Evolutionary conservation across 2,113 vertebrate genomes (phyloP), one percentile per base, ranked within the genome.

Genomic region (Melanostigma gelatinosum): DNA sequence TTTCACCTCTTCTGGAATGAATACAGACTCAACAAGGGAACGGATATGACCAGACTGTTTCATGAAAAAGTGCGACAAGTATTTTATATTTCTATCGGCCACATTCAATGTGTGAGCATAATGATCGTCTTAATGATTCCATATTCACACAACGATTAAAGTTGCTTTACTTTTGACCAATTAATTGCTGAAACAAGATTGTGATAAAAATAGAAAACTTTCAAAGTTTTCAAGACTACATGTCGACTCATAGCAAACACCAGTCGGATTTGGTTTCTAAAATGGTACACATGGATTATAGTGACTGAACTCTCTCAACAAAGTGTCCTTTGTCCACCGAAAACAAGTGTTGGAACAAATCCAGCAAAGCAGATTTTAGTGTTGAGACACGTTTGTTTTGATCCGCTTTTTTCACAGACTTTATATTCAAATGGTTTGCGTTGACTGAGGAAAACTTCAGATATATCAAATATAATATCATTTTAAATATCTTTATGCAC

Each of bases 311-410:
- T 65, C 46, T 70, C 61, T 75, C 11, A 66, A 90, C 52, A 11
- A 48, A 85, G 88, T 75, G 64, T 11, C 77, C 85, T 69, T 87
- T 80, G 87, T 92, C 61, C 7, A n/a, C 63, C 11, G 42, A 71
- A 77, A 48, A 87, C 84, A 88, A 82, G 75, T 27, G 75, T 77
- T 94, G 91, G 88, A 89, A 32, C 64, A 79, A 69, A 87, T 87
- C 89, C 93, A 91, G 74, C 36, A 40, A 86, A 77, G 82, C 77
- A 75, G 72, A 84, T 71, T 74, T 83, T 3, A 72, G 50, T 57
- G 70, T 87, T 80, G 77, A 73, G 32, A 85, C 74, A 85, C 24
- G 22, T 73, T 90, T 79, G 74, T 79, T 77, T 80, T 62, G 29
- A 16, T 55, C 10, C 20, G 36, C 36, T 61, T 75, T 75, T 79